Evolutionary conservation across 2,888 invertebrate genomes (phyloP).

Genomic region (Troides oblongomaculatus): DNA sequence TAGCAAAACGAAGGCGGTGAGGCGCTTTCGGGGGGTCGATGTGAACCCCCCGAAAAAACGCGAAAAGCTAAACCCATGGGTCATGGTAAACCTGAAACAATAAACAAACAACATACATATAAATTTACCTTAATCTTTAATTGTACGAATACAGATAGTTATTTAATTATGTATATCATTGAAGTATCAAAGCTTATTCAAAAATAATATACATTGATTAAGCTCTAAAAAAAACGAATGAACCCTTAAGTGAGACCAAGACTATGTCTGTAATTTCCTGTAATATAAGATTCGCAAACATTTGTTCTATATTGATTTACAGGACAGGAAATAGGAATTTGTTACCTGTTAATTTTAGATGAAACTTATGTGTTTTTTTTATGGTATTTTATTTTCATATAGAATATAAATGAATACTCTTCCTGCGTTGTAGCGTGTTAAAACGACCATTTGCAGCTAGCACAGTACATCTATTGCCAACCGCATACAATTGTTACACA

Average conservation of each 20-base stretch:
- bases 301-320: too few species aligned
- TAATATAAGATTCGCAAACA: too few species aligned
- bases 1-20: slow-evolving; percentile 13
- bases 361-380: too few species aligned
- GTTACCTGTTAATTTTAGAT: too few species aligned
- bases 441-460: neutral
- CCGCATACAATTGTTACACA: neutral
- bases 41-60: slow-evolving; percentile 21
- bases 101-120: neutral
- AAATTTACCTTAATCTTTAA: neutral
- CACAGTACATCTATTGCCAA: neutral
- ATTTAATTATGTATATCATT: neutral
- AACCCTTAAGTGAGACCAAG: too few species aligned
- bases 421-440: neutral
- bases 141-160: neutral
- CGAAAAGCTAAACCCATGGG: slow-evolving; percentile 9
- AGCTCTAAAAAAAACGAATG: too few species aligned
- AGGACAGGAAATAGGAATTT: too few species aligned
- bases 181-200: neutral
- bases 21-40: slow-evolving; percentile 27
- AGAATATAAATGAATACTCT: neutral
- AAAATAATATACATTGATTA: too few species aligned
- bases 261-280: too few species aligned
- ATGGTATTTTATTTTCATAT: neutral
- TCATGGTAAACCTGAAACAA: slow-evolving; percentile 25